These are phyloP conservation scores for Mirza zaza DNA, from an alignment of 2,113 vertebrate species.

Conservation along the genomic window DNA sequence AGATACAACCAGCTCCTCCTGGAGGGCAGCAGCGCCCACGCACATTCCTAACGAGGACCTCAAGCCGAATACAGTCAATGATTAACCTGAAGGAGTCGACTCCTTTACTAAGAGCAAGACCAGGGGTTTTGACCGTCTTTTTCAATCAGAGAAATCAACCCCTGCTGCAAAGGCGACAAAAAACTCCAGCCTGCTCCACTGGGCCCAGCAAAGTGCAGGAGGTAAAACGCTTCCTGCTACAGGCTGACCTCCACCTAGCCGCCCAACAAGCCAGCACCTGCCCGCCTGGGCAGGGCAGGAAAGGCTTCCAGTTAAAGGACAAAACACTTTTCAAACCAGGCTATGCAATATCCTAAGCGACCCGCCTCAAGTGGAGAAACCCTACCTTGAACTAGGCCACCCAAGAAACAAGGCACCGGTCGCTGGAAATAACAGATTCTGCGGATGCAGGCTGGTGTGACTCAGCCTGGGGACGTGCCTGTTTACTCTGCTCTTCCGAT, in stretches of 20 bases:
- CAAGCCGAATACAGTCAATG: no score
- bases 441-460: neutral
- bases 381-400: neutral
- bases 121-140: neutral
- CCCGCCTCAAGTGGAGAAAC: neutral
- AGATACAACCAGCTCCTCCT: accelerated
- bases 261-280: conserved; percentile 67
- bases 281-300: conserved; percentile 67
- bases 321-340: neutral
- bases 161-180: accelerated
- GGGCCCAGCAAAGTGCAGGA: neutral
- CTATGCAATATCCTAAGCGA: neutral
- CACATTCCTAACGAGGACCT: neutral
- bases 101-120: neutral
- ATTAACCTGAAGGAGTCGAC: no score
- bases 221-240: neutral
- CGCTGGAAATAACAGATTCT: neutral
- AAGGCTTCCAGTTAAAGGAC: conserved; percentile 44
- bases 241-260: conserved; percentile 6
- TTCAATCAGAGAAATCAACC: neutral
- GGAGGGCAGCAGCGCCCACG: accelerated
- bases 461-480: neutral
- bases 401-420: neutral
- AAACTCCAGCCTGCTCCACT: neutral
- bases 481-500: neutral